Evolutionary conservation across 1,140 invertebrate genomes (phyloP), one percentile per base, ranked within the genome.

Genomic region (Platorchestia sp.): DNA sequence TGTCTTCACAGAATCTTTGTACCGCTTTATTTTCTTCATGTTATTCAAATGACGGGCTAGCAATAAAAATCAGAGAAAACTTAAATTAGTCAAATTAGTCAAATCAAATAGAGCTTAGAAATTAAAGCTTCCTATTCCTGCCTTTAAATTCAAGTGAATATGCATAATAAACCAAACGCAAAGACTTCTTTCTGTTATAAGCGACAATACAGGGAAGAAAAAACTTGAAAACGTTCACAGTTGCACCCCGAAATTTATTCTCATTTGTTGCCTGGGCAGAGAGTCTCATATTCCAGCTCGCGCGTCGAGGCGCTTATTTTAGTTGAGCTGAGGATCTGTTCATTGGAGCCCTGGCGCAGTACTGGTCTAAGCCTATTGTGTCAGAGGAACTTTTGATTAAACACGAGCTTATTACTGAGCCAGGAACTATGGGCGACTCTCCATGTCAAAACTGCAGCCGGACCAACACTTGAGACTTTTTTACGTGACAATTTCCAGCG

Each of bases 391-490:
- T 89, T 89, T 42, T 89, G n/a, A 89, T 89, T 89, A 89, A 42
- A 89, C 43, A 44, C 87, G 36, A 89, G 87, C 59, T 89, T 89
- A 89, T 89, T 42, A 89, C 87, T 14, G n/a, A 41, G 87, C 87
- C 7, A 44, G 43, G 87, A 89, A 89, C 87, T 42, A 89, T 41
- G 43, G 87, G 43, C 41, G 16, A 44, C 41, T 89, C 87, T 89
- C 43, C 87, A 43, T 44, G 87, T 89, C 87, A 42, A 89, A 89
- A 89, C 87, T 89, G 87, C 87, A 89, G 87, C 43, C 10, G 87
- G 87, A 89, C 87, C 87, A 89, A 89, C 87, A 89, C 87, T 89
- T 89, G 87, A 89, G 87, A 89, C 5, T 44, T 89, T 89, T 89
- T 89, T 89, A 42, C 41, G 43, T 89, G 87, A 89, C 87, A 43